Base-by-base conservation (phyloP, 2,797 vertebrate species). In the Fratercula arctica region DNA sequence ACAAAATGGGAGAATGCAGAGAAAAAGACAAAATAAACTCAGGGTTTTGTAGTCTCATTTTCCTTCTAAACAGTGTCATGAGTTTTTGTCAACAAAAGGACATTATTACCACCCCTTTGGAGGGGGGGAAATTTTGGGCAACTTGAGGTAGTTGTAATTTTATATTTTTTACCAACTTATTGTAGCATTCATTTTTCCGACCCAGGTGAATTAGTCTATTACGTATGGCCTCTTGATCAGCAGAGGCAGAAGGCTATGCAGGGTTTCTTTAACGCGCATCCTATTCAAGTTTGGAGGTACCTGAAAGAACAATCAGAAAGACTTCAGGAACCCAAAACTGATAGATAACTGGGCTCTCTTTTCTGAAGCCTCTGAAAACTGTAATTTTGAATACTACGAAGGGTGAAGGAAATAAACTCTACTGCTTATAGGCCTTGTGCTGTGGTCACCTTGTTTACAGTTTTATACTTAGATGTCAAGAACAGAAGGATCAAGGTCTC, bases 191-290 rank as follows among this genome's bases (percentile, higher is more conserved):
- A 37, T 20, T 84, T 43, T 45, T 75, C 10, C 51, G 16, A 83
- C 17, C 25, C n/a, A 46, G 50, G 11, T 63, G 15, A 81, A 57
- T 7, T 77, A 0, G 0, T 28, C 25, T 17, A n/a, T 33, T 41
- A 51, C 26, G 74, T 8, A 16, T 1, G 7, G 39, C 21, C n/a
- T 77, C 83, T 74, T 37, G 37, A 83, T 31, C 9, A 6, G 3
- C 9, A 35, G 11, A 82, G 56, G 31, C 24, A 79, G 31, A 87
- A 53, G 5, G 23, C 19, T 68, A 64, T 29, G 13, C 2, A 4
- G 6, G 10, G 23, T 53, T 68, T 67, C 68, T 80, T 67, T 50
- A 87, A 66, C 24, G 18, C 13, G 4, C 35, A 81, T n/a, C 26
- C 45, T 37, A 24, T 28, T 78, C 20, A 85, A 39, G 33, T 63